Evolutionary conservation across 2,888 invertebrate species (phyloP), one percentile per base, ranked within the genome.

Genomic region (Mythimna impura): DNA sequence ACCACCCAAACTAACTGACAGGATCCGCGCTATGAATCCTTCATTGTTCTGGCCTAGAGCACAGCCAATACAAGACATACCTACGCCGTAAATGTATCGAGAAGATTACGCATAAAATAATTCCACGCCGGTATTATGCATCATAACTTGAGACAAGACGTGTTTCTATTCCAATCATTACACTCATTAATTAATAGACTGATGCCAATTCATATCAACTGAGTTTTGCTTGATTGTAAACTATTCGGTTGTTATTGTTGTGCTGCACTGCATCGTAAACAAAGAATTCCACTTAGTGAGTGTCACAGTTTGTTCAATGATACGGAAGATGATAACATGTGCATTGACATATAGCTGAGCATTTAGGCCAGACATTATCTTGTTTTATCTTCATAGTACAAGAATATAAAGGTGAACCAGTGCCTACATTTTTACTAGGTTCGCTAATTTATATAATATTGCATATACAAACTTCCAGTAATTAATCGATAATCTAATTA

Each of bases 1-100:
- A 82, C 82, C 76, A 63, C 75, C 66, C 55, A 79, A 83, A 78
- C 78, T 81, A 80, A 81, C 84, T 84, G 73, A 78, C 71, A 81
- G 76, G 66, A 81, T 82, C 75, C 66, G 52, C 73, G 40, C 78
- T 77, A 81, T 82, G 69, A 81, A 83, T 83, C 79, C 73, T 68
- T 85, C 78, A 88, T 86, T 85, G 81, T 87, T 86, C 73, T 73
- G 71, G 66, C 71, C 68, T 70, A 80, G 62, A 68, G 54, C 67
- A 52, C 47, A 57, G 34, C 43, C 36, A 54, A 71, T 82, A 70
- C 75, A 58, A 50, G n/a, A 62, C 10, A 47, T 57, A 64, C 52
- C 57, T 60, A 36, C 12, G n/a, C 57, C 43, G 20, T 65, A 63
- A 65, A 61, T 50, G 17, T 54, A 58, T 7, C 14, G 43, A 73